Percentiles rank a stretch among this genome's conserved stretches.
These are phyloP conservation scores for Pseudois nayaur DNA, from an alignment of 2,113 vertebrate genomes.

Conservation along the genomic window DNA sequence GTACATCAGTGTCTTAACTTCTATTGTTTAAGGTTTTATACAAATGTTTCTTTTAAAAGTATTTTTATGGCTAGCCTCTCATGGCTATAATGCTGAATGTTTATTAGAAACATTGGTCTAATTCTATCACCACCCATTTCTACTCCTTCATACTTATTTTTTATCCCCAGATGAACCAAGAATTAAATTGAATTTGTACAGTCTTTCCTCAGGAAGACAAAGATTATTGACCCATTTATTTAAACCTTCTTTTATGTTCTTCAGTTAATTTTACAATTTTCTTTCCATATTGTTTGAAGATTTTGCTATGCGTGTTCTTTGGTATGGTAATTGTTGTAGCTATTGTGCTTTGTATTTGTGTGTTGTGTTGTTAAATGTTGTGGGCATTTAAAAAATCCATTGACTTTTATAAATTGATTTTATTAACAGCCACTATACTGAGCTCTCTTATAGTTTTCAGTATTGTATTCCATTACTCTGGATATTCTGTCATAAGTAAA, in stretches of 20 bases:
- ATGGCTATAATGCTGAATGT: neutral
- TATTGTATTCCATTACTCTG: neutral
- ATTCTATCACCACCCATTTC: too few relatives aligned
- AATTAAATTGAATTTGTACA: neutral
- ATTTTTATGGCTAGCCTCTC: neutral
- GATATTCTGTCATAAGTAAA: neutral
- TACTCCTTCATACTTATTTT: neutral
- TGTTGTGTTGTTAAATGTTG: neutral
- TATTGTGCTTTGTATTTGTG: neutral
- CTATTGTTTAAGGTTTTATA: neutral
- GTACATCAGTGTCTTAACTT: neutral
- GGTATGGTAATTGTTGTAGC: neutral
- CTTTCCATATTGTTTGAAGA: neutral
- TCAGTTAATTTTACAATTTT: neutral
- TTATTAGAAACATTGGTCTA: neutral
- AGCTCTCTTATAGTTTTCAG: neutral
- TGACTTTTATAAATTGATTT: neutral
- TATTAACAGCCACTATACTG: neutral
- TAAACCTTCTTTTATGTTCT: neutral
- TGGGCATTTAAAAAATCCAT: neutral
- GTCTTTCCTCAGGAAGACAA: neutral
- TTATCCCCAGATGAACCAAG: neutral
- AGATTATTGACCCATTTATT: neutral
- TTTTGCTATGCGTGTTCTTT: neutral
- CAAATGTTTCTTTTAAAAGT: neutral